These are phyloP conservation scores for Melanostoma scalare DNA, from an alignment of 2,888 invertebrate species.

Conservation along the genomic window DNA sequence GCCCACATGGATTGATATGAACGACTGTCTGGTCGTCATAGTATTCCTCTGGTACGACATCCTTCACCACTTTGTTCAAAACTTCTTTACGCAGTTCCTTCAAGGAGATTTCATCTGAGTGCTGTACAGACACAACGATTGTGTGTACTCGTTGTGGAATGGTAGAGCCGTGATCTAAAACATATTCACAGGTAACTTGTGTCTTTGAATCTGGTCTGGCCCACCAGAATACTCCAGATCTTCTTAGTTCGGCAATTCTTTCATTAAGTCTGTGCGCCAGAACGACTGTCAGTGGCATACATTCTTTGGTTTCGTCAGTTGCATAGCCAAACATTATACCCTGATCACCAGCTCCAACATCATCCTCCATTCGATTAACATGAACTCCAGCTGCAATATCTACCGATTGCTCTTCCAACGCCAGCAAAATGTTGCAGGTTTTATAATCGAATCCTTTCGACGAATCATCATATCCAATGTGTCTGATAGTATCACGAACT, in stretches of 20 bases:
- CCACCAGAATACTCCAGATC: slow-evolving; percentile 95
- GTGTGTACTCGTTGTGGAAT: slow-evolving; percentile 96
- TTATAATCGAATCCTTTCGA: slow-evolving; percentile 98
- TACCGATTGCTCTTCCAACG: slow-evolving; percentile 97
- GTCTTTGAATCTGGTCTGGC: slow-evolving; percentile 96
- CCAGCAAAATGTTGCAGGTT: slow-evolving; percentile 99
- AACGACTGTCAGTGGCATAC: slow-evolving; percentile 97
- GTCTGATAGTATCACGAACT: slow-evolving; percentile 97
- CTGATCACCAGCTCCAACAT: slow-evolving; percentile 99
- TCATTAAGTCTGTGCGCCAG: slow-evolving; percentile 95
- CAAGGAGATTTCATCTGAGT: slow-evolving; percentile 93
- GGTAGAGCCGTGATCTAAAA: slow-evolving; percentile 94
- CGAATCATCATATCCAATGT: slow-evolving; percentile 97
- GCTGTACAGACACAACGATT: slow-evolving; percentile 96
- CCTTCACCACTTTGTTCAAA: slow-evolving; percentile 91
- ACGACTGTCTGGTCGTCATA: slow-evolving; percentile 92
- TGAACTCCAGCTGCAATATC: slow-evolving; percentile 98
- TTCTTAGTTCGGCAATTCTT: slow-evolving; percentile 93
- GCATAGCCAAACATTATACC: slow-evolving; percentile 99
- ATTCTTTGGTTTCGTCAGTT: slow-evolving; percentile 98
- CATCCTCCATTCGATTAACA: slow-evolving; percentile 91
- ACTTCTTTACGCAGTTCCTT: slow-evolving; percentile 91
- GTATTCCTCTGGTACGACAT: slow-evolving; percentile 93
- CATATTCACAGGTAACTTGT: slow-evolving; percentile 96
- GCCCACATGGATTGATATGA: slow-evolving; percentile 96